Evolutionary conservation across 2,888 invertebrate species (phyloP), one percentile per base, ranked within the genome.

Genomic region (Dicyrtoma fusca): DNA sequence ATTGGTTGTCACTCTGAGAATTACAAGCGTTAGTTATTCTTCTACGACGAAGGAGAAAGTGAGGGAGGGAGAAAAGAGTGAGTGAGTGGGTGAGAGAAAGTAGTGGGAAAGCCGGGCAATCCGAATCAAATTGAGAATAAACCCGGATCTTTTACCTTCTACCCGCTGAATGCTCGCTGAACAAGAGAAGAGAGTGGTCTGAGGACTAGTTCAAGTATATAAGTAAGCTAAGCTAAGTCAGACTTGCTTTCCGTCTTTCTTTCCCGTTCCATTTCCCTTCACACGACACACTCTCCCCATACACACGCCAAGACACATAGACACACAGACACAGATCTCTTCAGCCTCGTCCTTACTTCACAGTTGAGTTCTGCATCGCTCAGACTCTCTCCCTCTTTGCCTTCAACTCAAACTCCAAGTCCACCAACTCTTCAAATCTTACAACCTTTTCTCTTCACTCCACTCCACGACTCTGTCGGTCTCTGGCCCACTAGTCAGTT

Each of bases 131-230:
- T 53, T 21, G 53, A 53, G 53, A 17, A 21, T 17, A 53, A 53
- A n/a, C 53, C 53, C 53, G 53, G 53, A 53, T 53, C n/a, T 53
- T 21, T 53, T 53, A 53, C 19, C 21, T 53, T 21, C 53, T 53
- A 53, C 53, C 53, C 53, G 53, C 53, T 53, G 17, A 53, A 53
- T 10, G 49, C 17, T n/a, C n/a, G 49, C 34, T 34, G 34, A 34
- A 34, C 34, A 34, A 34, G 34, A 34, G 34, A 8, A 3, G 4
- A 34, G 34, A 34, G 34, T 34, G 4, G 34, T 34, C 34, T 34
- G 34, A 34, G 34, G 34, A 34, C 34, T 34, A 8, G 34, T 34
- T 34, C 34, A 34, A 34, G 34, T 34, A 34, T 34, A 34, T 34
- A 34, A 34, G 34, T 34, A 34, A 34, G 34, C 34, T 34, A 34